phyloP scores from a whole-genome alignment of 1,140 invertebrate species.

The Camponotus floridanus region DNA sequence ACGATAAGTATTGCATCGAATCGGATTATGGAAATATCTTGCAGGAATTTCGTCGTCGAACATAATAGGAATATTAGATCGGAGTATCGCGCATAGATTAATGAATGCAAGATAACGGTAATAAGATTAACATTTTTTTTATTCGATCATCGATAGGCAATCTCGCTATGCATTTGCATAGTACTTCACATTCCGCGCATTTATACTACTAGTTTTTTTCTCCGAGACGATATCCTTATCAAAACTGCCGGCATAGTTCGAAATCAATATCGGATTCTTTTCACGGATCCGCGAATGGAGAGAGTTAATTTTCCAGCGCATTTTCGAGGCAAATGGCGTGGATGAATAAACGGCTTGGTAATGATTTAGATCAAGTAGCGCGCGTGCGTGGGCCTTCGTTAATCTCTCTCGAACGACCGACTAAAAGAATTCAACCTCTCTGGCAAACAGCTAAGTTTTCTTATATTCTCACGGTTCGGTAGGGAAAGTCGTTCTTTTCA shows the following conservation, averaged over 20 bases:
- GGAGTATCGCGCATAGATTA: conserved; percentile 28
- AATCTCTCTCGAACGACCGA: conserved; percentile 32
- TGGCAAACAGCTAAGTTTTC: conserved; percentile 42
- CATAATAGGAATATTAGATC: neutral
- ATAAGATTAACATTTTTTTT: conserved; percentile 28
- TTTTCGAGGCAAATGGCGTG: conserved; percentile 54
- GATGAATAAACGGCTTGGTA: conserved; percentile 50
- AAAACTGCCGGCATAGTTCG: neutral
- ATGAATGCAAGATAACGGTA: conserved; percentile 1
- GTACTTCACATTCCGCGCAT: neutral
- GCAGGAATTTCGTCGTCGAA: neutral
- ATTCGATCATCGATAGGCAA: neutral
- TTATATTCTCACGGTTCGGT: conserved; percentile 33
- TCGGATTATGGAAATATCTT: conserved; percentile 19
- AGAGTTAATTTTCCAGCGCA: conserved; percentile 53
- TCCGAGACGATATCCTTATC: neutral
- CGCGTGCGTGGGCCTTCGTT: conserved; percentile 29
- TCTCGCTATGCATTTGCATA: conserved; percentile 27
- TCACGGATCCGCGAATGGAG: conserved; percentile 20
- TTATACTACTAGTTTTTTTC: neutral
- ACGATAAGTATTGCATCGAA: conserved; percentile 1
- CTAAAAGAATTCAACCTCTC: conserved; percentile 21
- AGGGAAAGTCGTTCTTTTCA: conserved; percentile 23
- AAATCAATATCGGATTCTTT: conserved; percentile 48
- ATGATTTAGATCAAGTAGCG: conserved; percentile 57